A percentile compares a stretch with the other conserved stretches of the same genome.
Conservation (phyloP, 2,113 vertebrate species). For the Diglossa brunneiventris region DNA sequence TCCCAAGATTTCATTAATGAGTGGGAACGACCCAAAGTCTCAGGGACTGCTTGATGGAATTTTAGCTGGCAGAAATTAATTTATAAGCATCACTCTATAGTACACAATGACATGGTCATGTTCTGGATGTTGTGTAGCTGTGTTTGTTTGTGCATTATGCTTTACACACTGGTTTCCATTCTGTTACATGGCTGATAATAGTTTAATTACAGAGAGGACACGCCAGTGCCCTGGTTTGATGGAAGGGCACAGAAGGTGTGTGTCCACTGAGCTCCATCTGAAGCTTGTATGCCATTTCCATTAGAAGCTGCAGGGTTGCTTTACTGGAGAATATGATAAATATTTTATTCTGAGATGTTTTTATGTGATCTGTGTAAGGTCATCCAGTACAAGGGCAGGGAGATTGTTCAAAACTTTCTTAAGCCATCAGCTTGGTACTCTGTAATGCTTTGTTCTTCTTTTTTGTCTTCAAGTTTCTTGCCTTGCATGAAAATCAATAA, state of each 20-base stretch:
- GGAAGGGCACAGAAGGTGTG: not conserved
- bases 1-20: not conserved
- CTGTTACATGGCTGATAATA: not conserved
- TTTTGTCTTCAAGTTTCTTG: not conserved
- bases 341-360: not conserved
- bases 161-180: not conserved
- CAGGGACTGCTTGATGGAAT: not conserved
- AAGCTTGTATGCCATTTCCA: not conserved
- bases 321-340: not conserved
- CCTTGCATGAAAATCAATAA: not conserved
- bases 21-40: not conserved
- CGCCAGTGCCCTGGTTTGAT: not conserved
- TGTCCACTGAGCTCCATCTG: not conserved
- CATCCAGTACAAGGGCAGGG: not conserved
- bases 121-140: not conserved
- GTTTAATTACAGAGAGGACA: not conserved
- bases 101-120: rapidly evolving
- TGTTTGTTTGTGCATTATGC: not conserved
- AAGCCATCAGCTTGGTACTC: not conserved
- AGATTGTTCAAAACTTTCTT: not conserved
- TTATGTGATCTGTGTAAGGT: not conserved
- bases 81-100: not conserved
- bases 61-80: not conserved
- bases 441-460: not conserved
- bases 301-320: not conserved